Percentiles rank a stretch among this genome's conserved stretches.
phyloP scores from a whole-genome alignment of 2,113 vertebrate species.

The Tychaedon coryphoeus region DNA sequence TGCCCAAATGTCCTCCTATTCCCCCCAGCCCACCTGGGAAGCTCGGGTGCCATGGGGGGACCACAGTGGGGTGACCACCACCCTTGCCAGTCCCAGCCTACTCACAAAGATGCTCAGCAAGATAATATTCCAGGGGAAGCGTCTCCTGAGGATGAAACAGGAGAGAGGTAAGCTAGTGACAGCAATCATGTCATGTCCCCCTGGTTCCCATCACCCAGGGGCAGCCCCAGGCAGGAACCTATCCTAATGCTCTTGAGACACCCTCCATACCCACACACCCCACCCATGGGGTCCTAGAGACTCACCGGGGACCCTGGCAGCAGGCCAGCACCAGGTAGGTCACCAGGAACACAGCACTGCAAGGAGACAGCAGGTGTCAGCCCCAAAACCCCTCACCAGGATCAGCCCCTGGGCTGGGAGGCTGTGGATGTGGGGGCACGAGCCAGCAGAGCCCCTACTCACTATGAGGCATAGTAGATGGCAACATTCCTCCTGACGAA shows the following conservation, averaged over 20 bases:
- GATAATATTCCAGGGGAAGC: conserved; percentile 91
- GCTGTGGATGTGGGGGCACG: not conserved
- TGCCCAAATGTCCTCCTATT: fast-evolving
- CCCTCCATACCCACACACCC: not conserved
- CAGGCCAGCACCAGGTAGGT: conserved; percentile 86
- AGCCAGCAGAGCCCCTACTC: conserved; percentile 62
- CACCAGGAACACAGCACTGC: conserved; percentile 84
- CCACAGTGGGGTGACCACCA: not conserved
- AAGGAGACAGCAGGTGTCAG: not conserved
- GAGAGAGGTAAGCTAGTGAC: not conserved
- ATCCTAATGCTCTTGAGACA: not conserved
- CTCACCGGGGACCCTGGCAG: conserved; percentile 91
- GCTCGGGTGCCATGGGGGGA: not conserved
- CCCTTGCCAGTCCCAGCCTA: not conserved
- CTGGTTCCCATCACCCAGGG: fast-evolving
- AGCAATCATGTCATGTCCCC: fast-evolving
- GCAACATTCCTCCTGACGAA: conserved; percentile 73
- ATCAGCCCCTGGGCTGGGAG: not conserved
- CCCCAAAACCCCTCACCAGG: not conserved
- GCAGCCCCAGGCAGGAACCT: not conserved
- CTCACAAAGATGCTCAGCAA: conserved; percentile 90
- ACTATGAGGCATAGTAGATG: conserved; percentile 88
- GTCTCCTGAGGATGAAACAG: conserved; percentile 73
- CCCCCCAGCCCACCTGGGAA: not conserved
- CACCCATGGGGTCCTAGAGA: not conserved